Base-by-base conservation (phyloP, 2,888 invertebrate species). In the Ectobius pallidus region DNA sequence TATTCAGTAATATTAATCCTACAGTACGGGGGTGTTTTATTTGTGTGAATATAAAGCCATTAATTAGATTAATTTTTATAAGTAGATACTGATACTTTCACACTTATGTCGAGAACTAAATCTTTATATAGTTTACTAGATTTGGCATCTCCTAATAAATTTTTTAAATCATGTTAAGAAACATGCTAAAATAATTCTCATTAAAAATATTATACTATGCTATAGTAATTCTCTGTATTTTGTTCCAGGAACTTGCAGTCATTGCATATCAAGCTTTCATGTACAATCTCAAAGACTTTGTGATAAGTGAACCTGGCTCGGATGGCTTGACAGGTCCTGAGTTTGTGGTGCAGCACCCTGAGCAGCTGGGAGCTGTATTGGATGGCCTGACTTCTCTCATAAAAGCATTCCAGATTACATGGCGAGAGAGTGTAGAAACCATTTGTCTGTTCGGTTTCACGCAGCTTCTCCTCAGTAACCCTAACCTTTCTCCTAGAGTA, bases 401-500 rank as follows among this genome's bases (percentile, higher is more conserved):
- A 3, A 88, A 89, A 73, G 87, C 89, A 62, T 91, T 90, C 77
- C 87, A 90, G 74, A 89, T 93, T 16, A 90, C 90, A 39, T 93
- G 93, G 93, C 88, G 90, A 72, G 92, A 93, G 77, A 92, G 91
- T 72, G 85, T 93, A 2, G 93, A 94, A 84, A 89, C 92, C 0
- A 86, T 91, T 73, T 91, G 91, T 76, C 83, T 94, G 14, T 82
- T 88, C 46, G 84, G 85, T 2, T 81, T 86, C 3, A 84, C 86
- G 11, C 83, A 87, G 73, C 85, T 85, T 74, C 84, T 89, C 68
- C 78, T 90, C 25, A 85, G 85, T 74, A 84, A 87, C 77, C 81
- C 85, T 7, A 85, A 84, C 74, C 84, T 87, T 79, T 81, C 85
- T 32, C 77, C 86, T 3, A 85, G 85, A 79, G 88, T 89, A 80